Base-by-base conservation (phyloP, 2,113 vertebrate species). In the Rhinogobius similis region DNA sequence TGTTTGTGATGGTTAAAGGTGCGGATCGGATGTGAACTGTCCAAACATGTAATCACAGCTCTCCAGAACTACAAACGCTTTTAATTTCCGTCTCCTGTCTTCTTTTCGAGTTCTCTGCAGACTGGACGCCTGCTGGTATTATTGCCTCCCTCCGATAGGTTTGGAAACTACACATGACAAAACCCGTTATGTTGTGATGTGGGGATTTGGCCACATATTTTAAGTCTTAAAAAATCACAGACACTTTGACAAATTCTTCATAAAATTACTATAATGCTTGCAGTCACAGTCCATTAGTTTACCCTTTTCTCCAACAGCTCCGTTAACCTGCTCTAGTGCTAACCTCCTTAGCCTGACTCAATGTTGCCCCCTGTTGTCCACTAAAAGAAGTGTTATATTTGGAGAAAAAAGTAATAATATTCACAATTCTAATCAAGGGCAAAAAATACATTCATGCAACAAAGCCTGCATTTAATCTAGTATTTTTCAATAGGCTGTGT, bases 311-410 rank as follows among this genome's bases (percentile, higher is more conserved):
- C n/a, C n/a, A n/a, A n/a, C n/a, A n/a, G n/a, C n/a, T n/a, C 43
- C 32, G 9, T 36, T 1, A 1, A 36, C 6, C 18, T 46, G 16
- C 16, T 20, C 16, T 6, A 20, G n/a, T n/a, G n/a, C n/a, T 6
- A 10, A 21, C 18, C 1, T 21, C 6, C n/a, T 2, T 81, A 13
- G 39, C 39, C 77, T 65, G 41, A 67, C 32, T 79, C 11, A 9
- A n/a, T 63, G 58, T 62, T 44, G 10, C 77, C 6, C 59, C 27
- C 66, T 59, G 59, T 38, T 26, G 10, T 5, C 18, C 44, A 11
- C 13, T 7, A n/a, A 1, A 18, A 1, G 44, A 9, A 56, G 13
- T 55, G 23, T 52, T 52, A n/a, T n/a, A n/a, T n/a, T n/a, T n/a
- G n/a, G n/a, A n/a, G n/a, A n/a, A n/a, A n/a, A n/a, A n/a, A n/a